These are phyloP conservation scores for Microtus pennsylvanicus DNA, from an alignment of 2,113 vertebrate species.

Conservation along the genomic window DNA sequence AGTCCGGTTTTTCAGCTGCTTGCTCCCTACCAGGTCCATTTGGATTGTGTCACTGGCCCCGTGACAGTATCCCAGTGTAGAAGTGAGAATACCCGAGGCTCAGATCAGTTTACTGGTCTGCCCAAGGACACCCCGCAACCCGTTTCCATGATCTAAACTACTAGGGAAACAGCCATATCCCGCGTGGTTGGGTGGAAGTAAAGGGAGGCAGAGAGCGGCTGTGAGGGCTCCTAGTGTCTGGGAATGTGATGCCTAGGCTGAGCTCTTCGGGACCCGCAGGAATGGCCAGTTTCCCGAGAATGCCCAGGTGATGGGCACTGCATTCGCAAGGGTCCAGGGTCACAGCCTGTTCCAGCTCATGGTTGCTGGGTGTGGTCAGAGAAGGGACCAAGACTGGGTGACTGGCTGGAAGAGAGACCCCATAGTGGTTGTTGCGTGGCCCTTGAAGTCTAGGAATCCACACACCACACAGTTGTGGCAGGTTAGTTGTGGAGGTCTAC, in stretches of 20 bases:
- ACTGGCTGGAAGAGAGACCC: background rate
- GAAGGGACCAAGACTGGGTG: background rate
- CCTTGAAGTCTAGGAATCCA: background rate
- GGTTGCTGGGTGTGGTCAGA: background rate
- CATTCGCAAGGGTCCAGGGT: background rate
- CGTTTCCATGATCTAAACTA: accelerated
- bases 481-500: background rate
- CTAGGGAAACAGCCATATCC: accelerated
- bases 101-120: background rate
- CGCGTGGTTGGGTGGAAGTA: background rate
- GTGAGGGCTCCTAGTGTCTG: background rate
- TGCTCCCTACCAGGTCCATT: accelerated
- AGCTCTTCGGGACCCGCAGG: background rate
- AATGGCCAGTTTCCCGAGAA: background rate
- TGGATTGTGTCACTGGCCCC: too few species aligned
- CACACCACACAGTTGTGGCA: too few species aligned
- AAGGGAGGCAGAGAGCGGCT: background rate
- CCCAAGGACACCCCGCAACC: background rate
- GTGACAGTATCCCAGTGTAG: background rate
- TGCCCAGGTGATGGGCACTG: background rate
- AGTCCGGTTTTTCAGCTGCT: background rate
- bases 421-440: accelerated
- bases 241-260: too few species aligned
- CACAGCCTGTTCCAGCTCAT: accelerated
- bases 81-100: background rate